phyloP scores from a whole-genome alignment of 2,797 vertebrate species.

The Aratinga solstitialis region DNA sequence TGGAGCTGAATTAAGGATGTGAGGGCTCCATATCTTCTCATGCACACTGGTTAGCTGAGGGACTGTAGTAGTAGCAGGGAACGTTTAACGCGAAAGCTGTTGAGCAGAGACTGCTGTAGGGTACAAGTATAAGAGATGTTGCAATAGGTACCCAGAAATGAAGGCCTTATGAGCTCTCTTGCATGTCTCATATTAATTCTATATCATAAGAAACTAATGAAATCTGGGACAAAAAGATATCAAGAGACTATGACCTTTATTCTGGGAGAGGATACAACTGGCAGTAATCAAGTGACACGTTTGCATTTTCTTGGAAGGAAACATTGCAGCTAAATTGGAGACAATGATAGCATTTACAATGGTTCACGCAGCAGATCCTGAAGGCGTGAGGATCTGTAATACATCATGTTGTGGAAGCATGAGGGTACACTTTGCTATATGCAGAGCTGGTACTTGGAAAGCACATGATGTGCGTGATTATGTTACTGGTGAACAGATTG shows the following conservation, averaged over 20 bases:
- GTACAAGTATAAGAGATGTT: neutral
- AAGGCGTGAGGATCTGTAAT: neutral
- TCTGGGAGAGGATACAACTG: neutral
- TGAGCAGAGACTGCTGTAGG: neutral
- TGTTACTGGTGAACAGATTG: neutral
- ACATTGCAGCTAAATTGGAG: neutral
- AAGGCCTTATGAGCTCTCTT: neutral
- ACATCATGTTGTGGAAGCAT: neutral
- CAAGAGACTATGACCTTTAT: neutral
- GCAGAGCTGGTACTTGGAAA: neutral
- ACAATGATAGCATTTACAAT: neutral
- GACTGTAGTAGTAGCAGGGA: neutral
- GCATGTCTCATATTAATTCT: neutral
- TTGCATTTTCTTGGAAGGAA: neutral
- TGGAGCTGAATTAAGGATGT: neutral
- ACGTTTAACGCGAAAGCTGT: neutral
- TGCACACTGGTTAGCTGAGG: neutral
- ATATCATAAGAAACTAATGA: neutral
- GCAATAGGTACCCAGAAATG: neutral
- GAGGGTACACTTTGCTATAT: neutral
- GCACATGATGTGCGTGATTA: accelerated
- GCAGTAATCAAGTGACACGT: neutral
- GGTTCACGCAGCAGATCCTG: neutral
- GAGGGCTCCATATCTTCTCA: neutral
- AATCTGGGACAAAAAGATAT: neutral